Base-by-base conservation (phyloP, 2,888 invertebrate genomes). In the Pandemis cinnamomeana region DNA sequence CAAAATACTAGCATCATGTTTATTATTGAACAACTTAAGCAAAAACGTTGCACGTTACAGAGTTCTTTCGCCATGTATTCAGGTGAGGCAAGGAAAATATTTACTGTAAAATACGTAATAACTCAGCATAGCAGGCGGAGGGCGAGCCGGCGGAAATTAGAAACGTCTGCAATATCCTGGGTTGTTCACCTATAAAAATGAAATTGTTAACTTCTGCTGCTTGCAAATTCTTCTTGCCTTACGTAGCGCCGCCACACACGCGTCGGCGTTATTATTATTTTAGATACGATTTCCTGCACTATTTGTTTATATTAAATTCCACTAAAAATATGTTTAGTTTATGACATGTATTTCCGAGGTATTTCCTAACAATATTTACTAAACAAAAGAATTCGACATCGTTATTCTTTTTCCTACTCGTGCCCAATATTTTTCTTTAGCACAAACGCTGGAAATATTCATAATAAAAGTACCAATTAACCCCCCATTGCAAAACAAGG, bases 121-220 rank as follows among this genome's bases (percentile, higher is more conserved):
- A 86, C 83, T 86, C 80, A 76, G 76, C 74, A 72, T 78, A 79
- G 78, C 77, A 67, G 64, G 63, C 58, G 77, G 71, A 80, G 77
- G 78, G 80, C 79, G 79, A 77, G 81, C 80, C 78, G 81, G 81
- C 88, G 89, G 89, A 89, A 89, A 89, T 89, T 87, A 87, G 84
- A 87, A 87, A 81, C 83, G 84, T 84, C 84, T 84, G 87, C 86
- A 87, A 87, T 88, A 87, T 88, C 86, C 87, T 82, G 81, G 83
- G 78, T 79, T 80, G 82, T 84, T 84, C 84, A 83, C 81, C 84
- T 84, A 83, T 83, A 85, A 86, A 86, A 86, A 83, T 84, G 84
- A 85, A 83, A 86, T 83, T 83, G 84, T 83, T 83, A 84, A 85
- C 83, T 83, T 79, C 72, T 77, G 76, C 74, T 71, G 72, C 69